Base-by-base conservation (phyloP, 2,797 vertebrate species). In the Psittacula derbiana region DNA sequence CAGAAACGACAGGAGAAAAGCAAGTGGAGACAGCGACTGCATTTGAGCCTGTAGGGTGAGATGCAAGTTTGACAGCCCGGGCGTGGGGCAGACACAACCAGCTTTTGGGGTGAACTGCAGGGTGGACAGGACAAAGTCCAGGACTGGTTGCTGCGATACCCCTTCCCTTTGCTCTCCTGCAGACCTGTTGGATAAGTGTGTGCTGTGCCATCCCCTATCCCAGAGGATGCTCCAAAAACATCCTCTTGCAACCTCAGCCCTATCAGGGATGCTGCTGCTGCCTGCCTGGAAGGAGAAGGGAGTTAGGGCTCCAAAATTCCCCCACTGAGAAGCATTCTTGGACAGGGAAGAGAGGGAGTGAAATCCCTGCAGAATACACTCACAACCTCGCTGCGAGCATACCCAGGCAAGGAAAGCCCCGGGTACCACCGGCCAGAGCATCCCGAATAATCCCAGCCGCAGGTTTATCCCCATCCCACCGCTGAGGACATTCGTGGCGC, bases 21-120 rank as follows among this genome's bases (percentile, higher is more conserved):
- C 46, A 40, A 57, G 13, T 7, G 58, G 65, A n/a, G 81, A 16
- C 24, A 58, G 27, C 1, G 11, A 30, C 16, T 4, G 18, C 8
- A 2, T 7, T 50, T 53, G 66, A 84, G 18, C 58, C 28, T 1
- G 1, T 20, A 38, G 33, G 31, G 12, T 27, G 64, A 52, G 47
- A 23, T 0, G 9, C 6, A 23, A 62, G 82, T 38, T 36, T 20
- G 50, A 5, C 15, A 73, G 30, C 43, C 24, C 0, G 0, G 40
- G 40, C 0, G 2, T 18, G 10, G 50, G 36, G 43, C 9, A 28
- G 43, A 24, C 8, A 23, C 16, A 10, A 10, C 4, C 53, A 23
- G 80, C 0, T 0, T 36, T 23, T 23, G 69, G n/a, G 57, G 12
- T 47, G 55, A 73, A 62, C 60, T 86, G 41, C 23, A 5, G 1